Conservation (phyloP, 1,140 invertebrate genomes). For the Brachionus sp. region DNA sequence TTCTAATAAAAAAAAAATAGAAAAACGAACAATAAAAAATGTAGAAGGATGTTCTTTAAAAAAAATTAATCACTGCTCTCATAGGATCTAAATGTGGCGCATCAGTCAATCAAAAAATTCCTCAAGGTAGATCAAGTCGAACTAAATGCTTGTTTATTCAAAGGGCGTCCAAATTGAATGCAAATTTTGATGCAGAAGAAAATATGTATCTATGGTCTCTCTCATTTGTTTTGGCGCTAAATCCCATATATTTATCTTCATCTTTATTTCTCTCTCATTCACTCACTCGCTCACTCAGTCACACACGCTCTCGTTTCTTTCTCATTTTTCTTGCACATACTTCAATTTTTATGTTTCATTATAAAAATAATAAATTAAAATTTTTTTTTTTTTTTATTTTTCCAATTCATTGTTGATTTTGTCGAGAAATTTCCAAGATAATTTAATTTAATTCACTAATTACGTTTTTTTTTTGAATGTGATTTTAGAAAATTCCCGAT, state of each 20-base stretch:
- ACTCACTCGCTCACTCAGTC: background rate
- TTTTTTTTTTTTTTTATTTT: background rate
- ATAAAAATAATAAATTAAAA: slow-evolving; percentile 6
- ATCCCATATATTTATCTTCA: background rate
- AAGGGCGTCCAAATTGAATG: background rate
- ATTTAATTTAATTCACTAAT: background rate
- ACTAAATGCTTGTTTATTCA: background rate
- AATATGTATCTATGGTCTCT: background rate
- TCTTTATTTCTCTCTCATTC: background rate
- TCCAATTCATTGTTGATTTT: background rate
- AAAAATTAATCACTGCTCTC: too few species aligned
- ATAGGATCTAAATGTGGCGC: background rate
- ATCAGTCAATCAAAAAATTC: background rate
- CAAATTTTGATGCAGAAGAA: background rate
- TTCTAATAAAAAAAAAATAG: too few species aligned
- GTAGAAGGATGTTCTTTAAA: too few species aligned
- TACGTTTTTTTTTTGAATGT: background rate
- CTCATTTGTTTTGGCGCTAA: background rate
- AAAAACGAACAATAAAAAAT: too few species aligned
- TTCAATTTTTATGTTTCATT: slow-evolving; percentile 5
- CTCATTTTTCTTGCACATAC: background rate
- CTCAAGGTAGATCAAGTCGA: background rate
- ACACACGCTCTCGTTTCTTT: too few species aligned
- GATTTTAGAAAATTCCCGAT: too few species aligned
- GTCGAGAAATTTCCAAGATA: background rate